Evolutionary conservation across 2,113 vertebrate species (phyloP), one percentile per base, ranked within the genome.

Genomic region (Octodon degus): DNA sequence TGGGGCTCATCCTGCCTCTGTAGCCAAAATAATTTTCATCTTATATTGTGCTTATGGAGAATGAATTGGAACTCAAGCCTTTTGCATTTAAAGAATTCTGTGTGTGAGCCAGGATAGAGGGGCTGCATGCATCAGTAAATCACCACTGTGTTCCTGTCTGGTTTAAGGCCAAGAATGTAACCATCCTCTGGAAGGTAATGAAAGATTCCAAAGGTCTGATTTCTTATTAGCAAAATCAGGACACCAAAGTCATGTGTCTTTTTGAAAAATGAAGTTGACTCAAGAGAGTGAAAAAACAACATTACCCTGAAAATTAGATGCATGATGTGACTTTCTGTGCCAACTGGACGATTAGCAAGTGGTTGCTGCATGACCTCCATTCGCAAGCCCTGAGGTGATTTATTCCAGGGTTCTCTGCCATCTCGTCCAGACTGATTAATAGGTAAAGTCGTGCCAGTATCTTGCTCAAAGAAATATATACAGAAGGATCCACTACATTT

Each of bases 11-110:
- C 40, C 8, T 62, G 89, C 20, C n/a, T 93, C 22, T 53, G 84
- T 24, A 89, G 84, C 74, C 89, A 96, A 96, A 82, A 80, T 81
- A 68, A 93, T 93, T 97, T 96, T 11, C 89, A n/a, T 93, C 50
- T 94, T 58, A 27, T 34, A 55, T 92, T 94, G 65, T 74, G 65
- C 84, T 3, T 40, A 13, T 17, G 89, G 89, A 67, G 87, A 91
- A 65, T 40, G 82, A 89, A 83, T 60, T 92, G 92, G 89, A 96
- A 94, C 91, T 90, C 91, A 94, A 63, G 63, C 5, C 84, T 83
- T 96, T 25, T 13, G 72, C 70, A 60, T 93, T 86, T 94, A 58
- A 92, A 94, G 84, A 91, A 58, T 53, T 83, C 89, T 82, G n/a
- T 87, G 63, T 60, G 65, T 6, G 25, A 93, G 79, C 67, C 80